These are phyloP conservation scores for Geococcyx californianus DNA, from an alignment of 2,113 vertebrate species.

Conservation along the genomic window DNA sequence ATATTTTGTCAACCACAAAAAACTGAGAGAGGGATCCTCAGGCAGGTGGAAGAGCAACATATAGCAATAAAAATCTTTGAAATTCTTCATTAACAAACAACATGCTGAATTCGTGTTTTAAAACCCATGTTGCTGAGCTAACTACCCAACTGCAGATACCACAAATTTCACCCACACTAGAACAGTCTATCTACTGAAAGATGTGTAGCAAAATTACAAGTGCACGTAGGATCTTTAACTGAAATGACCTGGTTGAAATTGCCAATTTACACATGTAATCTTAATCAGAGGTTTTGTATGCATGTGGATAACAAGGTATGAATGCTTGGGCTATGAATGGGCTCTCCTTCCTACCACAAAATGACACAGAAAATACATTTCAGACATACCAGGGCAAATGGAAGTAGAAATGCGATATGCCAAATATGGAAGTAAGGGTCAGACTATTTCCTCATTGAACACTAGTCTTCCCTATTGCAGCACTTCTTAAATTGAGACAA, in stretches of 20 bases:
- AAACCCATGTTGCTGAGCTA: not conserved
- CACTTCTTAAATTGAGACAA: not conserved
- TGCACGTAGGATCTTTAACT: not conserved
- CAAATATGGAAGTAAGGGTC: not conserved
- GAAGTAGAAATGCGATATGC: not conserved
- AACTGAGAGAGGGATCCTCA: not conserved
- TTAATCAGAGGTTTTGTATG: constrained; percentile 13
- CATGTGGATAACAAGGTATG: not conserved
- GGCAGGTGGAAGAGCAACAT: not conserved
- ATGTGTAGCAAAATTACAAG: not conserved
- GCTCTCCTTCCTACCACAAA: constrained; percentile 13
- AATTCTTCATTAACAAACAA: not conserved
- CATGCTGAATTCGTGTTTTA: not conserved
- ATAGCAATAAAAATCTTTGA: not conserved
- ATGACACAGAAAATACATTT: constrained; percentile 16
- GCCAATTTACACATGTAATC: not conserved
- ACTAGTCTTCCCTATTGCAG: not conserved
- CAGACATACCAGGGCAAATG: not conserved
- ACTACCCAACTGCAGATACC: not conserved
- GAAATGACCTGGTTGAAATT: not conserved
- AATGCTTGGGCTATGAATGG: constrained; percentile 9
- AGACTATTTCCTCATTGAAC: not conserved
- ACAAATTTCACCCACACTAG: not conserved
- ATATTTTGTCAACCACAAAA: not conserved
- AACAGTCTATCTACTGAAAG: not conserved